Evolutionary conservation across 2,888 invertebrate species (phyloP).

Genomic region (Homarus gammarus): DNA sequence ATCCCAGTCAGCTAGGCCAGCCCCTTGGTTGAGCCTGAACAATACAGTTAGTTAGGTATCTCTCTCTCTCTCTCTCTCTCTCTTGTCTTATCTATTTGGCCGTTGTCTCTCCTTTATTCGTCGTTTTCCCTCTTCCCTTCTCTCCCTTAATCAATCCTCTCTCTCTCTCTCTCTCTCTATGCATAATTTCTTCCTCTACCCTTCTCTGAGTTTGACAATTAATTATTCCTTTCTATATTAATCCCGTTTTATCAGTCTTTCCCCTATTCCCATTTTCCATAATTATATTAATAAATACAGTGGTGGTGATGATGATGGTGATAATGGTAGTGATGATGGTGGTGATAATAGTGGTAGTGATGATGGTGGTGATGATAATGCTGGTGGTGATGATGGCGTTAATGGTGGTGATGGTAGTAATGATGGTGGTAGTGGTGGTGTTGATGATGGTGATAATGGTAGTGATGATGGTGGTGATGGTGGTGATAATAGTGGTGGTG

Average conservation of each 20-base stretch:
- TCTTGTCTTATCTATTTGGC: neutral
- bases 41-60: too few species aligned
- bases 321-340: neutral
- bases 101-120: neutral
- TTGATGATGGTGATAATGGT: neutral
- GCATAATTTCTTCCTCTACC: conserved; percentile 7
- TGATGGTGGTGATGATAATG: neutral
- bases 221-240: conserved; percentile 10
- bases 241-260: neutral
- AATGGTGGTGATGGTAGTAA: too few species aligned
- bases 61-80: too few species aligned
- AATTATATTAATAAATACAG: conserved; percentile 15
- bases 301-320: neutral
- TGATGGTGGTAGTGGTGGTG: neutral
- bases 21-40: too few species aligned
- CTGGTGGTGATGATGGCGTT: neutral
- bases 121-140: neutral
- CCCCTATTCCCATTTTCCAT: neutral
- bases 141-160: neutral
- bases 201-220: neutral
- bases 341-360: neutral
- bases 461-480: neutral
- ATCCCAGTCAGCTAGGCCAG: too few species aligned
- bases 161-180: neutral
- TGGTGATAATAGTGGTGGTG: too few species aligned